Base-by-base conservation (phyloP, 1,140 invertebrate genomes). In the Diabrotica undecimpunctata region DNA sequence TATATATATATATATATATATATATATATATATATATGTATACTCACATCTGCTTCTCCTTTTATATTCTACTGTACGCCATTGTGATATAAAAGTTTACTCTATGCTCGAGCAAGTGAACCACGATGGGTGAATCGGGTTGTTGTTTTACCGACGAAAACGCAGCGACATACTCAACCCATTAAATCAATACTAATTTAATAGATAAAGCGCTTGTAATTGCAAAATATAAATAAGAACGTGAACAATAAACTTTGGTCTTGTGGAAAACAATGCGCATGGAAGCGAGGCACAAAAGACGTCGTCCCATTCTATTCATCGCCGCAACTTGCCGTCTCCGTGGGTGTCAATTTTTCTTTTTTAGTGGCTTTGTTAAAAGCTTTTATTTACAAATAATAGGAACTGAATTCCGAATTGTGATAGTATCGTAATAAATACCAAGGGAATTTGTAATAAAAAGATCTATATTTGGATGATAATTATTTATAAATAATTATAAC, bases 101-200 rank as follows among this genome's bases (percentile, higher is more conserved):
- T 46, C n/a, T 46, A 10, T 10, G 8, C 41, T 10, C 8, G 6
- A 46, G 41, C 41, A 46, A 6, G 41, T 46, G 41, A 46, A 46
- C n/a, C 8, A 46, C n/a, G n/a, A n/a, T n/a, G 41, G 41, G 41
- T 8, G 41, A 46, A 46, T 8, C 41, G 41, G 41, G 41, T 46
- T 46, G 41, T 46, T 46, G 8, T 46, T n/a, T 46, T 46, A 46
- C 41, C 41, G 41, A 8, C 41, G 41, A 46, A 8, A 46, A 46
- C 41, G n/a, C 41, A 68, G 67, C 60, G 67, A 64, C 67, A 68
- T 46, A 58, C 56, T 66, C 65, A 68, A 68, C 61, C 67, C 64
- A 68, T 66, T 68, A 68, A 65, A 68, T 68, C 67, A 68, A 66
- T 66, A 66, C 67, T 66, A 66, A 68, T 68, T 68, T 65, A 65